These are phyloP conservation scores for Globia sparganii DNA, from an alignment of 2,888 invertebrate species.

Conservation along the genomic window DNA sequence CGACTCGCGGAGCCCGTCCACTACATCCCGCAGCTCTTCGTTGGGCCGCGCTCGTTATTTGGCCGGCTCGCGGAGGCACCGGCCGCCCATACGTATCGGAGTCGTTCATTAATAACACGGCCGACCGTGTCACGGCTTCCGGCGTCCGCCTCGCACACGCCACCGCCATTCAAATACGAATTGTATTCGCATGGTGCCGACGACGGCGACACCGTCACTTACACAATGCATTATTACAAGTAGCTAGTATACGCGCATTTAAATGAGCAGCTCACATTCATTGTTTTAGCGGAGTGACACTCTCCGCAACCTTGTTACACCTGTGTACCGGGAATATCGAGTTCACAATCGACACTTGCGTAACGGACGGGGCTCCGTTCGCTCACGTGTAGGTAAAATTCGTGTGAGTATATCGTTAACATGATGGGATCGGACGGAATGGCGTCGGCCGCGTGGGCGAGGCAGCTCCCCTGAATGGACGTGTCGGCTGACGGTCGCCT, in stretches of 20 bases:
- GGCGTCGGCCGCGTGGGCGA: constrained; percentile 73
- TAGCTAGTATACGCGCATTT: constrained; percentile 70
- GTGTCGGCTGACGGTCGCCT: constrained; percentile 78
- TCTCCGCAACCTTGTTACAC: constrained; percentile 59
- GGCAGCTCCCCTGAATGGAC: constrained; percentile 86
- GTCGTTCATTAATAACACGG: constrained; percentile 86
- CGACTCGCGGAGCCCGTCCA: constrained; percentile 57
- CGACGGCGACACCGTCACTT: constrained; percentile 66
- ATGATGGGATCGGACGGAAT: constrained; percentile 79
- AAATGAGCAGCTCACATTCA: constrained; percentile 67
- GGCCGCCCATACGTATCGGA: constrained; percentile 76
- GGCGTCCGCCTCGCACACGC: constrained; percentile 74
- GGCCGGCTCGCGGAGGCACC: constrained; percentile 71
- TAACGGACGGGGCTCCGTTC: constrained; percentile 63
- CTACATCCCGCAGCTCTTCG: constrained; percentile 35
- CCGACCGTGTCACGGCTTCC: constrained; percentile 86
- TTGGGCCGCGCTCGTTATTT: constrained; percentile 63
- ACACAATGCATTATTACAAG: constrained; percentile 75
- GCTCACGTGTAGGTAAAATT: constrained; percentile 73
- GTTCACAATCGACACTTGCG: constrained; percentile 61
- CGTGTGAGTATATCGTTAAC: constrained; percentile 75
- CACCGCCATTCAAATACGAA: constrained; percentile 83
- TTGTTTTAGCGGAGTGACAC: constrained; percentile 66
- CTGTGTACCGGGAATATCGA: constrained; percentile 56
- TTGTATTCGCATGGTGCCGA: constrained; percentile 82